Evolutionary conservation across 1,140 invertebrate species (phyloP).

Genomic region (Drosophila rhopaloa): DNA sequence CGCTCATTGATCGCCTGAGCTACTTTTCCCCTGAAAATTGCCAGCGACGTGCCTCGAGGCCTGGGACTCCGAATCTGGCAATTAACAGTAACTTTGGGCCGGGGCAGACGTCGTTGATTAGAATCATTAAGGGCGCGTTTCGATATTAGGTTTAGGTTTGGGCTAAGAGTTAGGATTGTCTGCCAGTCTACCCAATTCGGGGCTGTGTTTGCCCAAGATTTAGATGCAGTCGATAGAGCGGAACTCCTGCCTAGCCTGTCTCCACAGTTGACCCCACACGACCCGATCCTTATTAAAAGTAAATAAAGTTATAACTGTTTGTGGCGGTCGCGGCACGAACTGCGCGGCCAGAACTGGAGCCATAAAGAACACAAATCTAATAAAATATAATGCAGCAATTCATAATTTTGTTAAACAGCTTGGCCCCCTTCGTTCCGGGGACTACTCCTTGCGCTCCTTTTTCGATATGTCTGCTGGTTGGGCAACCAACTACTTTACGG

Average conservation of each 20-base stretch:
- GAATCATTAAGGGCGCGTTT: constrained; percentile 80
- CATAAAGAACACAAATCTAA: constrained; percentile 75
- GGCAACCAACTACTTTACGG: constrained; percentile 82
- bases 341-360: constrained; percentile 37
- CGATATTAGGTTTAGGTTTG: constrained; percentile 37
- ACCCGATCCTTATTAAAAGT: constrained; percentile 77
- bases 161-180: background rate
- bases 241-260: constrained; percentile 12
- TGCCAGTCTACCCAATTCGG: background rate
- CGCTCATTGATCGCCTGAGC: constrained; percentile 73
- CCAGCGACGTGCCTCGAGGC: constrained; percentile 61
- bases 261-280: constrained; percentile 55
- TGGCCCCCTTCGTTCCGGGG: constrained; percentile 31
- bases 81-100: constrained; percentile 72
- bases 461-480: constrained; percentile 68
- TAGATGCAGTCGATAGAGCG: constrained; percentile 34
- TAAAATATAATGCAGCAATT: constrained; percentile 83
- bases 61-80: constrained; percentile 47
- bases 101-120: constrained; percentile 67
- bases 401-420: constrained; percentile 79
- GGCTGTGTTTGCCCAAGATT: constrained; percentile 40
- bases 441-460: constrained; percentile 51
- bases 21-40: constrained; percentile 76
- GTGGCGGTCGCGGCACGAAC: constrained; percentile 54
- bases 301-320: constrained; percentile 80